Evolutionary conservation across 1,140 invertebrate species (phyloP).

Genomic region (Dysdera silvatica): DNA sequence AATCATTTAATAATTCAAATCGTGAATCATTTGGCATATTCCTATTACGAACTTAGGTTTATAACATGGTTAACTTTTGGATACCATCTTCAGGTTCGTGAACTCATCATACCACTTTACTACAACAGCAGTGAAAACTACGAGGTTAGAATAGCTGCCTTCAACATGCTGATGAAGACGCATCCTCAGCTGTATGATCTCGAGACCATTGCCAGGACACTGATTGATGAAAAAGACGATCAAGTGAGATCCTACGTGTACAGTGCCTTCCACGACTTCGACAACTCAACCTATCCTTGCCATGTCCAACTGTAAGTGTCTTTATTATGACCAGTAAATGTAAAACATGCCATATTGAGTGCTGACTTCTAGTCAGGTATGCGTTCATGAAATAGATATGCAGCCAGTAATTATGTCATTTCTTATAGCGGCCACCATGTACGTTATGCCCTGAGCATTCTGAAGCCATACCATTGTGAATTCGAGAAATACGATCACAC

Average conservation of each 20-base stretch:
- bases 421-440: conserved; percentile 9
- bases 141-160: conserved; percentile 25
- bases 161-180: conserved; percentile 3
- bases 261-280: conserved; percentile 3
- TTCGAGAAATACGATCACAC: conserved; percentile 16
- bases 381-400: no score
- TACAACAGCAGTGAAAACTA: conserved; percentile 24
- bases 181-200: conserved; percentile 9
- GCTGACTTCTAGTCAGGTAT: no score
- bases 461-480: conserved; percentile 7
- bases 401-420: not conserved
- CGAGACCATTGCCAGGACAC: conserved; percentile 14
- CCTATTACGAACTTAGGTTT: no score
- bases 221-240: conserved; percentile 14
- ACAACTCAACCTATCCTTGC: conserved; percentile 24
- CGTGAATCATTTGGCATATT: no score
- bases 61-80: no score
- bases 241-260: conserved; percentile 27
- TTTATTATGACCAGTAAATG: not conserved
- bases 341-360: not conserved
- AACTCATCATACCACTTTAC: conserved; percentile 18
- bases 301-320: conserved; percentile 23
- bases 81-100: not conserved
- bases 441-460: conserved; percentile 1
- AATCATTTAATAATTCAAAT: no score